phyloP scores from a whole-genome alignment of 1,140 invertebrate genomes.

The Mamestra configurata region DNA sequence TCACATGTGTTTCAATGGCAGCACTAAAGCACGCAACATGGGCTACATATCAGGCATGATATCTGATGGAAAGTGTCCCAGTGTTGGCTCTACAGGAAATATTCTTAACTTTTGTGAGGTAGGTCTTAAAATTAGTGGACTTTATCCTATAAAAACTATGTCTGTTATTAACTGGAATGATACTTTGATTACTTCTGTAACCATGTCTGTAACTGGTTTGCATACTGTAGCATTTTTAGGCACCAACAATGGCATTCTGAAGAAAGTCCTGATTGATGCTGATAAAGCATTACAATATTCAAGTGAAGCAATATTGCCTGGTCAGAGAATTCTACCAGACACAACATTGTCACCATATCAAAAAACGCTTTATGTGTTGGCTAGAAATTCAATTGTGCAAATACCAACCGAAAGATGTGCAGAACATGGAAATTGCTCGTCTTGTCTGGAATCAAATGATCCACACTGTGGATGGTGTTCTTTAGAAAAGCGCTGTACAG shows the following conservation, averaged over 20 bases:
- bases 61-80: conserved; percentile 96
- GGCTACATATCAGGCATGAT: conserved; percentile 97
- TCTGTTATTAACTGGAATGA: conserved; percentile 94
- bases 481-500: conserved; percentile 97
- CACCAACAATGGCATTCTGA: conserved; percentile 76
- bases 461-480: conserved; percentile 99
- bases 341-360: conserved; percentile 93
- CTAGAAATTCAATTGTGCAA: conserved; percentile 93
- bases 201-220: conserved; percentile 94
- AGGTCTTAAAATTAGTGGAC: conserved; percentile 96
- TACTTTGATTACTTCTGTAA: conserved; percentile 94
- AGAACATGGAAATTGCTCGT: conserved; percentile 95
- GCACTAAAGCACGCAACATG: conserved; percentile 96
- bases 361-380: conserved; percentile 85
- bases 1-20: conserved; percentile 98
- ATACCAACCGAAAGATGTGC: conserved; percentile 97
- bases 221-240: conserved; percentile 96
- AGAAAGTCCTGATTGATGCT: conserved; percentile 82
- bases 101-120: conserved; percentile 97
- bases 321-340: conserved; percentile 92
- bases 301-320: conserved; percentile 74
- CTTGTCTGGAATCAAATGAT: conserved; percentile 97
- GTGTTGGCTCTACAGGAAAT: conserved; percentile 95
- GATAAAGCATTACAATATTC: conserved; percentile 81
- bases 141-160: conserved; percentile 92